A percentile compares a stretch with the other conserved stretches of the same genome.
These are phyloP conservation scores for Fabriciana adippe DNA, from an alignment of 2,888 invertebrate species.

Conservation along the genomic window DNA sequence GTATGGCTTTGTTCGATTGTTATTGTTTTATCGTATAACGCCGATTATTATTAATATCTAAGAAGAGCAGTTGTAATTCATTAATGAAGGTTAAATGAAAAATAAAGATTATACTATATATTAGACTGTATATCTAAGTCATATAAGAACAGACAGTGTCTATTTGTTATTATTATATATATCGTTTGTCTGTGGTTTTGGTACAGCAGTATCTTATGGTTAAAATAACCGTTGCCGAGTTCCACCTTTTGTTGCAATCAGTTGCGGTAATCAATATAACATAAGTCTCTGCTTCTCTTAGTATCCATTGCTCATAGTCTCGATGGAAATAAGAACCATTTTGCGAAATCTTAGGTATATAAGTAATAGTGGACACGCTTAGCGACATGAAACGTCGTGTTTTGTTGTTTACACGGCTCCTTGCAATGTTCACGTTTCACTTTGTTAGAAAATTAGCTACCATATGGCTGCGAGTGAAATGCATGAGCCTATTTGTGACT, in stretches of 20 bases:
- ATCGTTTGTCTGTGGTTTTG: constrained; percentile 5
- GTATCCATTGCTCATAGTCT: constrained; percentile 14
- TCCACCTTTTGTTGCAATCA: constrained; percentile 60
- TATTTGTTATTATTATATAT: neutral
- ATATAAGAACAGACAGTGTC: constrained; percentile 12
- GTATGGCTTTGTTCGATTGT: neutral
- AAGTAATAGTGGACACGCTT: constrained; percentile 47
- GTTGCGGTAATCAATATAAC: constrained; percentile 46
- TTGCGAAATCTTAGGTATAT: constrained; percentile 26
- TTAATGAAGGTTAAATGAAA: neutral
- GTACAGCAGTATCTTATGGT: constrained; percentile 50
- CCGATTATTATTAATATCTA: neutral
- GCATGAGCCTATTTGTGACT: neutral
- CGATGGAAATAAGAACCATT: constrained; percentile 36
- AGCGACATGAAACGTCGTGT: constrained; percentile 50
- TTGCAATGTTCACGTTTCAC: constrained; percentile 46
- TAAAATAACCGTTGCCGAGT: constrained; percentile 65
- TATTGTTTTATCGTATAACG: neutral
- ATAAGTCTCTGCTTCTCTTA: constrained; percentile 26
- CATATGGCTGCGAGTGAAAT: constrained; percentile 17
- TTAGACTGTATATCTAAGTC: neutral
- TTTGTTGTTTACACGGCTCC: constrained; percentile 52
- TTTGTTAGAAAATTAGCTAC: constrained; percentile 33
- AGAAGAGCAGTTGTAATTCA: neutral
- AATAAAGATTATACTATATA: too few relatives aligned